A percentile compares a stretch with the other conserved stretches of the same genome.
Evolutionary conservation across 2,888 invertebrate genomes (phyloP).

Genomic region (Oscheius sp.): DNA sequence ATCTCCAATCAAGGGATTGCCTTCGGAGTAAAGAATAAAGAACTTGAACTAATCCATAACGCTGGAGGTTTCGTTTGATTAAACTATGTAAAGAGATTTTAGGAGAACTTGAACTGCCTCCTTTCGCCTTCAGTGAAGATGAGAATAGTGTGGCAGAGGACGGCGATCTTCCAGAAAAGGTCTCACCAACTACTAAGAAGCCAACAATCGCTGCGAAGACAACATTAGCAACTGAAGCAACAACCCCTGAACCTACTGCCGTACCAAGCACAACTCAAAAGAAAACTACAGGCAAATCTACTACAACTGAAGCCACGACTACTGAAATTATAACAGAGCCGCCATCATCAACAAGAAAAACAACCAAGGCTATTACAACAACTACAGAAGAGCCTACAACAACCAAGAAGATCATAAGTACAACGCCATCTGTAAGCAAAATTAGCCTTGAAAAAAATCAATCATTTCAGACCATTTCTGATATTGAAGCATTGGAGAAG

Average conservation of each 20-base stretch:
- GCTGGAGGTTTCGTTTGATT: neutral
- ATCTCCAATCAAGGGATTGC: slow-evolving; percentile 14
- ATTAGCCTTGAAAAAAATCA: too few relatives aligned
- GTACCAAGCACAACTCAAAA: neutral
- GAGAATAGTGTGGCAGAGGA: slow-evolving; percentile 9
- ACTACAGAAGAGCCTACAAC: too few relatives aligned
- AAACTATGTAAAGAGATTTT: neutral
- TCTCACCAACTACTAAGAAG: neutral
- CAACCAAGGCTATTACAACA: too few relatives aligned
- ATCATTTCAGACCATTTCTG: neutral
- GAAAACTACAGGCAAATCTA: neutral
- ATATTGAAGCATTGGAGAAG: slow-evolving; percentile 4
- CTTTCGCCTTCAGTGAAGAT: slow-evolving; percentile 26
- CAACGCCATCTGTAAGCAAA: too few relatives aligned
- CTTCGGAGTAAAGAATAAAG: slow-evolving; percentile 21
- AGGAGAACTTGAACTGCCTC: slow-evolving; percentile 20
- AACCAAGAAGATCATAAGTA: too few relatives aligned
- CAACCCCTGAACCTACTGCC: neutral
- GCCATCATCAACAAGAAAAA: too few relatives aligned
- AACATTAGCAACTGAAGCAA: neutral
- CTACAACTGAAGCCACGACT: neutral
- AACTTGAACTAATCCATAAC: slow-evolving; percentile 19
- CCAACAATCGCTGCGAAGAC: neutral
- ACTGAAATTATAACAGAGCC: neutral
- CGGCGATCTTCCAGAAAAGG: neutral